phyloP scores from a whole-genome alignment of 2,888 invertebrate species.

The Habroteleia sp. region DNA sequence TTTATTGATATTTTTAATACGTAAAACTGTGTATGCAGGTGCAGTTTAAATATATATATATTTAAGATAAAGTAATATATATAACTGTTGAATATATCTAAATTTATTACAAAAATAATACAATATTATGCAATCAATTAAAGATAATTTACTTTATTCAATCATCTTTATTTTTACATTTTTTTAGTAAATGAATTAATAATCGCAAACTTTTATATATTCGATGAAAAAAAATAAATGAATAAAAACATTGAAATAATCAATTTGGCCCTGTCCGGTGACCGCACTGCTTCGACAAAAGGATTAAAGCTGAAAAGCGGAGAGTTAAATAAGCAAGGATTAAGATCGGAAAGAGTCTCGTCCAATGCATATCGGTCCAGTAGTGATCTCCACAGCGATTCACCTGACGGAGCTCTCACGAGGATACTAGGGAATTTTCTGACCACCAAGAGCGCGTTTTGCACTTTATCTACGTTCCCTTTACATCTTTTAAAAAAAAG shows the following conservation, averaged over 20 bases:
- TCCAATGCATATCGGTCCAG: constrained; percentile 54
- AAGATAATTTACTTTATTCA: too few species aligned
- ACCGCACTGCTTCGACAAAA: constrained; percentile 72
- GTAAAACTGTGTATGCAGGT: too few species aligned
- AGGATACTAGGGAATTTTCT: constrained; percentile 75
- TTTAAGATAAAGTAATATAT: too few species aligned
- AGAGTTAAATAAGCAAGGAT: constrained; percentile 79
- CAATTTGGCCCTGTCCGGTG: constrained; percentile 79
- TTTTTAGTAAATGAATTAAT: too few species aligned
- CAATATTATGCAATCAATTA: too few species aligned
- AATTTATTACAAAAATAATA: too few species aligned
- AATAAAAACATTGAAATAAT: constrained; percentile 63
- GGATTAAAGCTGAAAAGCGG: constrained; percentile 78
- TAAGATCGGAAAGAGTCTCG: constrained; percentile 68
- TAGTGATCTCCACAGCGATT: constrained; percentile 53
- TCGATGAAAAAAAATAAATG: too few species aligned
- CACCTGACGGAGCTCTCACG: constrained; percentile 76
- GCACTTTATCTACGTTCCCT: constrained; percentile 72
- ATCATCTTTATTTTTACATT: too few species aligned
- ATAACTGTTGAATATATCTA: too few species aligned
- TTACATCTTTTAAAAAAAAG: constrained; percentile 39
- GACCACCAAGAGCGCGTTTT: constrained; percentile 77
- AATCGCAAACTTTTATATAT: too few species aligned
- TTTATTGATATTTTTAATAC: too few species aligned
- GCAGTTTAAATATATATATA: too few species aligned